Evolutionary conservation across 2,888 invertebrate species (phyloP), one percentile per base, ranked within the genome.

Genomic region (Diadegma fenestrale): DNA sequence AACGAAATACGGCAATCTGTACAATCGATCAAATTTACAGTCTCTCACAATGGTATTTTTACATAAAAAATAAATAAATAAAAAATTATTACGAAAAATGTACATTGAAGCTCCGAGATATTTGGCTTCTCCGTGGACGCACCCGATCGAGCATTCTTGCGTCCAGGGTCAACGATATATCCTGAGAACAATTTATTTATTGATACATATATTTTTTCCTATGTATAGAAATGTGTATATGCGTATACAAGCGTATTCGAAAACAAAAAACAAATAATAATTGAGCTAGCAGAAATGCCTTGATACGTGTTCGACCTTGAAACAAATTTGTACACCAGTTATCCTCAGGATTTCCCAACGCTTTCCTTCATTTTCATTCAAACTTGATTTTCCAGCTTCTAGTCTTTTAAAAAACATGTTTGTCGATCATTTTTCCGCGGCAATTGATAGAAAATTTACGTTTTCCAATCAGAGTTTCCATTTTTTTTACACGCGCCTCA

Each of bases 131-230:
- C 54, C 45, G 41, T 48, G 63, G 45, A 51, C 33, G n/a, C 68
- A 30, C 19, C 14, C 30, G 79, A 71, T 69, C 58, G 71, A 79
- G 45, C 19, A 64, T 71, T 78, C 61, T 66, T 66, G 17, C 61
- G 66, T 68, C 71, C 45, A 66, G 77, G 77, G 37, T 77, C 72
- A 68, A 61, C 30, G 84, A 77, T 84, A 77, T 84, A 73, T 78
- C 63, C 72, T 30, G 43, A 71, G 73, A 64, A 75, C 75, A 73
- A 86, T 81, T 87, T 83, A 86, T 86, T 86, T 84, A 87, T 87
- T 83, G 75, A 82, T 80, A 87, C 80, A 80, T 82, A 80, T 84
- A 82, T 82, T 82, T 85, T 84, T 85, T 85, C 80, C 78, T 72
- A 80, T 86, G 78, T 75, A 80, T 86, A 73, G 51, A 82, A n/a